phyloP scores from a whole-genome alignment of 2,888 invertebrate genomes.

The Drosophila seclusa region DNA sequence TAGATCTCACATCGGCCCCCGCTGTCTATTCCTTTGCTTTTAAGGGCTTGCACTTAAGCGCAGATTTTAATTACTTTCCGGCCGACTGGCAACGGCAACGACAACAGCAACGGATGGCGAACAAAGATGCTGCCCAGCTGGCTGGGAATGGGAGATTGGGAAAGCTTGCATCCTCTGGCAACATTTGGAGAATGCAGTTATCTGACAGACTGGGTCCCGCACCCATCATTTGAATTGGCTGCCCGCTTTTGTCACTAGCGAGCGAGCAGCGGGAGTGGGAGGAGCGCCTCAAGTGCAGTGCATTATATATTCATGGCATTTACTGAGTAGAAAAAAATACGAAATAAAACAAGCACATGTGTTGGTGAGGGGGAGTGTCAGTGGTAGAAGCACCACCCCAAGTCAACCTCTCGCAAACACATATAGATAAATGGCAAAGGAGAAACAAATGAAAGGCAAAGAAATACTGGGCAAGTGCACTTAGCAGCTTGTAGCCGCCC shows the following conservation, averaged over 20 bases:
- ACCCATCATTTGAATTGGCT: conserved; percentile 70
- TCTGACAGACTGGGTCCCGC: conserved; percentile 45
- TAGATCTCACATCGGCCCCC: background rate
- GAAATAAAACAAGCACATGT: conserved; percentile 31
- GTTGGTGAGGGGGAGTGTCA: conserved; percentile 12
- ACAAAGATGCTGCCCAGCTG: conserved; percentile 49
- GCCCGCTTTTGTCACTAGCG: conserved; percentile 59
- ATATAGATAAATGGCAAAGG: conserved; percentile 43
- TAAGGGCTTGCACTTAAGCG: conserved; percentile 76
- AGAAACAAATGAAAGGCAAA: conserved; percentile 56
- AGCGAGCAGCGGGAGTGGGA: conserved; percentile 10
- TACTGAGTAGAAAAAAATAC: conserved; percentile 23
- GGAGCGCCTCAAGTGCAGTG: conserved; percentile 72
- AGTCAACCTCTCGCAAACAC: conserved; percentile 3
- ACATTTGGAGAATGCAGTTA: conserved; percentile 76
- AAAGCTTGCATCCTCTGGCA: conserved; percentile 49
- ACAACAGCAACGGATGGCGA: conserved; percentile 52
- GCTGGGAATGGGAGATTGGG: background rate
- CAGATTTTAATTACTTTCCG: conserved; percentile 78
- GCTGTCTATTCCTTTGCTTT: conserved; percentile 35
- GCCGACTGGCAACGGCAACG: conserved; percentile 69
- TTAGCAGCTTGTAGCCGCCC: conserved; percentile 77
- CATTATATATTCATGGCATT: conserved; percentile 76
- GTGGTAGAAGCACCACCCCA: conserved; percentile 9
- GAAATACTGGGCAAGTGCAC: conserved; percentile 78